These are phyloP conservation scores for Hylaea fasciaria DNA, from an alignment of 2,888 invertebrate species.

Conservation along the genomic window DNA sequence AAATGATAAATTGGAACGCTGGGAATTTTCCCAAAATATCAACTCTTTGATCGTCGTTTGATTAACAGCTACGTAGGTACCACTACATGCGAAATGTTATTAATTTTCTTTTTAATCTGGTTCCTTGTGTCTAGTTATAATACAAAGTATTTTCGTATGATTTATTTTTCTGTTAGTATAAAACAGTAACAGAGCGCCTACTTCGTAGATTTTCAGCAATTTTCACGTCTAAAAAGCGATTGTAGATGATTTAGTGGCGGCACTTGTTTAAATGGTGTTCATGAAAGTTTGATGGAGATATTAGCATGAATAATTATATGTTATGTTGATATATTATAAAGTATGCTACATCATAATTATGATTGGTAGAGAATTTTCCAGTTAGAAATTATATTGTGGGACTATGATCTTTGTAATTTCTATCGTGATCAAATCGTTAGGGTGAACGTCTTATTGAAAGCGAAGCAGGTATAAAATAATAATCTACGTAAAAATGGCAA, in stretches of 20 bases:
- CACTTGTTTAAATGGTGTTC: constrained; percentile 26
- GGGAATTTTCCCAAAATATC: constrained; percentile 79
- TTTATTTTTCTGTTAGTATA: constrained; percentile 56
- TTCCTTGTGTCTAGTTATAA: constrained; percentile 53
- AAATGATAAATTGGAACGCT: constrained; percentile 81
- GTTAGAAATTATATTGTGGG: neutral
- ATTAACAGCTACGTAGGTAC: constrained; percentile 75
- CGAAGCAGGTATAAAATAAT: too few relatives aligned
- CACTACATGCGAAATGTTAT: constrained; percentile 74
- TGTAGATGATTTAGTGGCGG: constrained; percentile 46
- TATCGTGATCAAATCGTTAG: neutral
- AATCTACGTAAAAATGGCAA: too few relatives aligned
- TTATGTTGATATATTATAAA: neutral
- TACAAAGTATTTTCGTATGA: constrained; percentile 66
- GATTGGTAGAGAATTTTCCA: neutral
- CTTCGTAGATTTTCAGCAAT: constrained; percentile 48
- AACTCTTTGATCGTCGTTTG: constrained; percentile 79
- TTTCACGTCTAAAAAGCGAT: constrained; percentile 48
- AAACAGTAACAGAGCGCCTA: constrained; percentile 53
- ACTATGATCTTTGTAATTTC: neutral
- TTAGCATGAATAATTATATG: constrained; percentile 17
- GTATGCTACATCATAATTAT: constrained; percentile 1
- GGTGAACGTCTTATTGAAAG: neutral
- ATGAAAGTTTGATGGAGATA: constrained; percentile 25
- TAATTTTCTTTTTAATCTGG: constrained; percentile 81